Base-by-base conservation (phyloP, 2,113 vertebrate genomes). In the Ailurus styani region DNA sequence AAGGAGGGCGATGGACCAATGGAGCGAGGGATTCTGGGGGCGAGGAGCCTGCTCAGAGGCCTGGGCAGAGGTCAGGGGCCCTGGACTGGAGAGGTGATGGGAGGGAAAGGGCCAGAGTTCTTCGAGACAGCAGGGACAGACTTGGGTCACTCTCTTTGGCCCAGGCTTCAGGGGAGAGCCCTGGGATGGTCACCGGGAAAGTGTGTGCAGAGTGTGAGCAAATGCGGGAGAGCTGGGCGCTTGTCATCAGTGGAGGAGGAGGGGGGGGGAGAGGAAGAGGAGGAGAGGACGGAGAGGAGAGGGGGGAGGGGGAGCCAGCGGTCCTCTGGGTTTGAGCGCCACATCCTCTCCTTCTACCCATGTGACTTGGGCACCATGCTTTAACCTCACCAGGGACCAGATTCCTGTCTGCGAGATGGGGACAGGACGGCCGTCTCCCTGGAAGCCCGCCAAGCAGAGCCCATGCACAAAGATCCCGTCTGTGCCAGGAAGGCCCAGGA, bases 251-350 rank as follows among this genome's bases (percentile, higher is more conserved):
- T 27, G 55, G 50, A 66, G 40, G n/a, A 50, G 13, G 31, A 29
- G 11, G 6, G 1, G 47, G 29, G 20, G 70, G 12, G 11, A 5
- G 15, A 17, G 45, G 29, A 31, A 4, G 34, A n/a, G 9, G 37
- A 9, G 57, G 17, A 9, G 10, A 10, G 27, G 21, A 14, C 1
- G 6, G 2, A 5, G n/a, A n/a, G 21, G 12, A 13, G 31, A 4
- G 0, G 31, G 62, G 13, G 0, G 31, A 45, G 13, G 14, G 34
- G 21, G 45, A 54, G 91, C n/a, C 55, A 5, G 25, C 1, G 7
- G 70, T 68, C 31, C 3, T 31, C 52, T 31, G 34, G 62, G 18
- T 57, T 42, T 20, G 93, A 40, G 20, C 12, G 15, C 75, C 50
- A 11, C 4, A 1, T 27, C 13, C 14, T 34, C 18, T 13, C 12